Evolutionary conservation across 2,113 vertebrate genomes (phyloP).

Genomic region (Zosterops pallidus): DNA sequence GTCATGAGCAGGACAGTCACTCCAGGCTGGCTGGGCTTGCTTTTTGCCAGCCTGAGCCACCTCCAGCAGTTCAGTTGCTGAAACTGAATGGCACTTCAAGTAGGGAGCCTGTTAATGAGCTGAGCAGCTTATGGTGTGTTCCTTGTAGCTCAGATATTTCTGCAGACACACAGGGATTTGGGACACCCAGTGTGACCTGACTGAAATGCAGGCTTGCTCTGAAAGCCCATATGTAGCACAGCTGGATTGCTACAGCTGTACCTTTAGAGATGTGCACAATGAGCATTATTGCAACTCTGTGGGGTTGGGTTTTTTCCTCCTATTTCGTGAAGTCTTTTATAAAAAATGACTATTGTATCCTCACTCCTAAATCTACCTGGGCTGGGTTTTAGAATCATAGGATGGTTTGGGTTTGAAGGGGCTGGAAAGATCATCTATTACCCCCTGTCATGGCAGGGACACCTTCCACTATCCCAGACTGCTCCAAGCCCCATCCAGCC

Average conservation of each 20-base stretch:
- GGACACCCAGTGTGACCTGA: neutral
- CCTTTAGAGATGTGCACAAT: neutral
- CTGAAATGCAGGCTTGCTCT: neutral
- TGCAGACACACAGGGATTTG: neutral
- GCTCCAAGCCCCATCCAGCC: neutral
- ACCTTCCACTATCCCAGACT: fast-evolving
- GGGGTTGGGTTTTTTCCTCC: neutral
- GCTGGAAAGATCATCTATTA: neutral
- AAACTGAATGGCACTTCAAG: slow-evolving; percentile 19
- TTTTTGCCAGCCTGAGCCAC: neutral
- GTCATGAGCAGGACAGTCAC: neutral
- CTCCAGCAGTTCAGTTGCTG: neutral
- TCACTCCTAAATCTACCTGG: neutral
- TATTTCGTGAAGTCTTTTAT: neutral
- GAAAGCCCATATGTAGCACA: neutral
- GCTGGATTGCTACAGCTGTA: neutral
- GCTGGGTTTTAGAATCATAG: neutral
- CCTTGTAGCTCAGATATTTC: neutral
- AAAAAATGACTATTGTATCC: neutral
- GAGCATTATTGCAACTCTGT: neutral
- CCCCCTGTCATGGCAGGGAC: neutral
- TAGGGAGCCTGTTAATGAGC: neutral
- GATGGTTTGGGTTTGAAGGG: neutral
- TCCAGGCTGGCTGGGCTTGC: neutral
- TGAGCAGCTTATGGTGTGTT: neutral